phyloP scores from a whole-genome alignment of 2,797 vertebrate genomes.

The Myotis myotis region DNA sequence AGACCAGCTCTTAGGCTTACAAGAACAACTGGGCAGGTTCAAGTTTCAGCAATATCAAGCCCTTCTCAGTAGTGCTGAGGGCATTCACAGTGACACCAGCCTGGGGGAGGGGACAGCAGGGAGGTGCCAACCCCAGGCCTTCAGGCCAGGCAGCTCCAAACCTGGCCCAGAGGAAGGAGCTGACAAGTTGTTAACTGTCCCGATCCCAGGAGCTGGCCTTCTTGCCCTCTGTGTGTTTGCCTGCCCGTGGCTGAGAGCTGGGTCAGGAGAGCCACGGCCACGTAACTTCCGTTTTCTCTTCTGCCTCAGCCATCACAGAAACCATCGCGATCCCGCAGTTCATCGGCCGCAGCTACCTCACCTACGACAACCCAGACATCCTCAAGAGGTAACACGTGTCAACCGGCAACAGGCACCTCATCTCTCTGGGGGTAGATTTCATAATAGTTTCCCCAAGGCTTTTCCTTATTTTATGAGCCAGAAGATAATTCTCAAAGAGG shows the following conservation, averaged over 20 bases:
- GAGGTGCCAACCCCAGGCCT: neutral
- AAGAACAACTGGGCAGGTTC: constrained; percentile 37
- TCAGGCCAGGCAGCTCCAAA: neutral
- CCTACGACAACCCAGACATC: constrained; percentile 92
- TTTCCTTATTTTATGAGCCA: neutral
- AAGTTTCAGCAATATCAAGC: constrained; percentile 2
- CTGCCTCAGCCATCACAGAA: constrained; percentile 91
- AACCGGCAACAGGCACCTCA: neutral
- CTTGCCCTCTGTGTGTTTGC: neutral
- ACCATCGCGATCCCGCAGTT: constrained; percentile 98
- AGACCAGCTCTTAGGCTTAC: constrained; percentile 37
- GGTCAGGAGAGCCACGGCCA: neutral
- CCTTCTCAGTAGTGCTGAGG: neutral
- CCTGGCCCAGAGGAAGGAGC: constrained; percentile 17
- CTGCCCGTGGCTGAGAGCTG: neutral
- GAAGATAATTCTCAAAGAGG: neutral
- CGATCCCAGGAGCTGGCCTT: neutral
- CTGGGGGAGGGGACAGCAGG: neutral
- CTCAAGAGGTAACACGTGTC: constrained; percentile 90
- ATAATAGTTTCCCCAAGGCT: neutral
- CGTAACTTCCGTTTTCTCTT: constrained; percentile 35
- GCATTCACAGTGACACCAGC: neutral
- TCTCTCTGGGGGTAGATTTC: neutral
- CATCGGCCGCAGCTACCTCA: constrained; percentile 96
- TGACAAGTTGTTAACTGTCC: neutral